phyloP scores from a whole-genome alignment of 53 echinoderm and acorn worm species.

The Patiria pectinifera region DNA sequence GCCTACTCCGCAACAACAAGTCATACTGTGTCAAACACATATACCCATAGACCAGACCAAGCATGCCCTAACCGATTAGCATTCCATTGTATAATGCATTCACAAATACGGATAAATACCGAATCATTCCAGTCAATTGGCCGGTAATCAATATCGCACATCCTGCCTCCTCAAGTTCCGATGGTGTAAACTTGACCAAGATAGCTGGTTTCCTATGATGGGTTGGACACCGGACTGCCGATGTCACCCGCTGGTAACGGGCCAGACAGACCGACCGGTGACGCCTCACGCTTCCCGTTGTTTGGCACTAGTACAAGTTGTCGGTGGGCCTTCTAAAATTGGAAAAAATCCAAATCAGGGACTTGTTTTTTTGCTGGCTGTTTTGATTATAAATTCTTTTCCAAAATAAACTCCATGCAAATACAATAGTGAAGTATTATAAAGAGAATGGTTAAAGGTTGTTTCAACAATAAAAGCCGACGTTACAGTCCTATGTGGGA shows the following conservation, averaged over 20 bases:
- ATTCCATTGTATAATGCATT: neutral
- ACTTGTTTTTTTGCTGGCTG: neutral
- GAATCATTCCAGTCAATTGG: neutral
- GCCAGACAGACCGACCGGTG: neutral
- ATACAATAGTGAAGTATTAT: too few species aligned
- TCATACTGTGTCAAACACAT: neutral
- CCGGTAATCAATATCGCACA: slow-evolving; percentile 18
- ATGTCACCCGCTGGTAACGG: neutral
- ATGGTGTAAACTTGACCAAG: slow-evolving; percentile 29
- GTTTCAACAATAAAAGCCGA: too few species aligned
- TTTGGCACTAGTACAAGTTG: neutral
- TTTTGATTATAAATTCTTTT: neutral
- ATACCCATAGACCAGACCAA: neutral
- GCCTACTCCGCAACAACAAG: too few species aligned
- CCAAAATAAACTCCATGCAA: neutral
- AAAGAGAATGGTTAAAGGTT: too few species aligned
- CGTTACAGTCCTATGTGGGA: too few species aligned
- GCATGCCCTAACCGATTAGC: neutral
- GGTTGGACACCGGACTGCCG: neutral
- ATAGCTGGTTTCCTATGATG: slow-evolving; percentile 21
- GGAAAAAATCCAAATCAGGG: neutral
- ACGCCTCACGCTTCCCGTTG: slow-evolving; percentile 17
- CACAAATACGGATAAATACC: neutral
- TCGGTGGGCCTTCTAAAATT: neutral
- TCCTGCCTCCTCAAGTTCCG: neutral